These are phyloP conservation scores for Stramonita haemastoma DNA, from an alignment of 2,888 invertebrate genomes.

Conservation along the genomic window DNA sequence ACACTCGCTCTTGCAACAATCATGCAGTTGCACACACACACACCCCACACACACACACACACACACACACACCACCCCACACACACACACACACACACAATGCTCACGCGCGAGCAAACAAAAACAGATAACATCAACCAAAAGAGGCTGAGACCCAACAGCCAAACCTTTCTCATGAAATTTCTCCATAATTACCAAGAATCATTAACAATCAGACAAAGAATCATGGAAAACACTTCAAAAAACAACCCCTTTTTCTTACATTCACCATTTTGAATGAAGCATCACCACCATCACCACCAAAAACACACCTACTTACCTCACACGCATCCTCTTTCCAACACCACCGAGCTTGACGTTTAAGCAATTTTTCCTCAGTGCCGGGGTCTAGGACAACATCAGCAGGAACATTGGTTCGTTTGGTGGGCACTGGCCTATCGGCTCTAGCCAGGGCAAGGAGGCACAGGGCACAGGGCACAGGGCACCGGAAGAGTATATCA, in stretches of 20 bases:
- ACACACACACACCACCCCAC: neutral
- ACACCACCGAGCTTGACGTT: neutral
- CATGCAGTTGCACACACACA: neutral
- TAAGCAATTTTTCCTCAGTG: constrained; percentile 17
- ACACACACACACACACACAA: neutral
- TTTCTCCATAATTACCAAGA: neutral
- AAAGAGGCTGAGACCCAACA: neutral
- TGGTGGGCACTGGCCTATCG: neutral
- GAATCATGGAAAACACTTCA: neutral
- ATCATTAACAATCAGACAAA: neutral
- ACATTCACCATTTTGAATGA: too few relatives aligned
- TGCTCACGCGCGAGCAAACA: neutral
- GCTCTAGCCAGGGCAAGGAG: neutral
- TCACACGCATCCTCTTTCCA: neutral
- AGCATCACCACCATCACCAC: too few relatives aligned
- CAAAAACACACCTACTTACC: neutral
- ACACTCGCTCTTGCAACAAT: neutral
- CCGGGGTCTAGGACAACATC: constrained; percentile 7
- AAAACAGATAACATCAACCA: too few relatives aligned
- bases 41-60: neutral
- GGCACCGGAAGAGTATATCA: neutral
- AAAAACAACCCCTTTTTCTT: neutral
- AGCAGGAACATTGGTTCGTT: constrained; percentile 6
- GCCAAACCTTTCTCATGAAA: neutral
- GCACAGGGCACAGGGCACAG: neutral